Evolutionary conservation across 2,113 vertebrate species (phyloP), one percentile per base, ranked within the genome.

Genomic region (Pholis gunnellus): DNA sequence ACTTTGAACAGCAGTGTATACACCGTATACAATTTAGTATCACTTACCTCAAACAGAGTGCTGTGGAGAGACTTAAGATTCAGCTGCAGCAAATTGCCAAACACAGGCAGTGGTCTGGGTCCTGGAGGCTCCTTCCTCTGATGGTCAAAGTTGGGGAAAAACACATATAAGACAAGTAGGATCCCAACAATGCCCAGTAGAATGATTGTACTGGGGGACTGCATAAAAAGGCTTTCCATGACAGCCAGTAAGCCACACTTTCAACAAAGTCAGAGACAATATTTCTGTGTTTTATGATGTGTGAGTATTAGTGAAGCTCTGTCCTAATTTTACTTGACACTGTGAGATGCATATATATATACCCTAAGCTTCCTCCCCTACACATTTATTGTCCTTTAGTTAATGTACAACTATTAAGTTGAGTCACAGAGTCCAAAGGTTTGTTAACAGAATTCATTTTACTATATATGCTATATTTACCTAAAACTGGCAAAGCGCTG

Each of bases 11-110:
- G 6, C 7, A 29, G 29, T 29, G 29, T 29, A 2, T 29, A 34
- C 6, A 57, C 54, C 6, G 2, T 57, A 6, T 20, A 31, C 17
- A 61, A 20, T 61, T 34, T 61, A 22, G 8, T n/a, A 64, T 64
- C 4, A n/a, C 34, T 10, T 57, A 93, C 92, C 81, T 89, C 42
- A 50, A 8, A 73, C 0, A 92, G 85, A 0, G 72, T 75, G 4
- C 61, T 44, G 59, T 90, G 27, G 3, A 60, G 66, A 42, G 75
- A 78, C 46, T 63, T 81, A 17, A 90, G 64, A 54, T 90, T 84
- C 13, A 92, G 34, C 69, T 80, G 71, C 40, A 88, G 36, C 13
- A 93, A 27, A 73, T 92, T 91, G 14, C 90, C 89, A 15, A 93
- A 29, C 9, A 93, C 54, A 3, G 90, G 90, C 13, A 91, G 63